Percentiles rank a stretch among this genome's conserved stretches.
Evolutionary conservation across 2,113 vertebrate species (phyloP).

Genomic region (Petroica traversi): DNA sequence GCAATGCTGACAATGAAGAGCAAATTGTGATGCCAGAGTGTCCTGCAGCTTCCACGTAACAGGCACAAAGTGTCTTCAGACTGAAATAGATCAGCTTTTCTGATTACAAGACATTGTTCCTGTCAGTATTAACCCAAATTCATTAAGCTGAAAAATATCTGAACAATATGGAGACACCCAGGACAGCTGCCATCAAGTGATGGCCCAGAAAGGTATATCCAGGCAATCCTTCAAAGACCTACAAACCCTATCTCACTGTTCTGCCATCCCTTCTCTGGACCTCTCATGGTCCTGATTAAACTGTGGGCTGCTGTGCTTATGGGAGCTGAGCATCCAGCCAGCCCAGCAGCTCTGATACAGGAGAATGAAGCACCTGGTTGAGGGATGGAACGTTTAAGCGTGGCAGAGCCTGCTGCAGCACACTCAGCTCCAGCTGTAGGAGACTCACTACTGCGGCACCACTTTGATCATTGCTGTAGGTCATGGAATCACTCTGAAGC

Average conservation of each 20-base stretch:
- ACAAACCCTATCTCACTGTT: neutral
- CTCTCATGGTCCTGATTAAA: neutral
- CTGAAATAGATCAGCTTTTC: neutral
- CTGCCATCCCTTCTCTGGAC: neutral
- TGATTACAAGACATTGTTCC: neutral
- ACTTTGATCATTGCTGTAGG: constrained; percentile 45
- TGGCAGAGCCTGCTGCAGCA: neutral
- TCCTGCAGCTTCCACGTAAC: neutral
- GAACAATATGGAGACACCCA: neutral
- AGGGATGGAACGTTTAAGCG: neutral
- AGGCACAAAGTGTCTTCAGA: accelerated
- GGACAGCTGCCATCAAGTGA: neutral
- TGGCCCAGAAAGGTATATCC: neutral
- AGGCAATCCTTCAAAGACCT: neutral
- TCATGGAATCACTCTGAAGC: constrained; percentile 29
- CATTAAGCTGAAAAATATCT: neutral
- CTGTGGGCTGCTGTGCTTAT: neutral
- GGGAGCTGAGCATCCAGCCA: neutral
- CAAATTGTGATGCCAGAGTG: neutral
- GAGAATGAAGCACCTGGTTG: neutral
- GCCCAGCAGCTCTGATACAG: neutral
- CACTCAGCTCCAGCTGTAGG: neutral
- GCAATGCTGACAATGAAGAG: neutral
- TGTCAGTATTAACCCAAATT: neutral
- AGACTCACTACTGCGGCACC: neutral